Conservation (phyloP, 1,140 invertebrate genomes). For the Orius insidiosus region DNA sequence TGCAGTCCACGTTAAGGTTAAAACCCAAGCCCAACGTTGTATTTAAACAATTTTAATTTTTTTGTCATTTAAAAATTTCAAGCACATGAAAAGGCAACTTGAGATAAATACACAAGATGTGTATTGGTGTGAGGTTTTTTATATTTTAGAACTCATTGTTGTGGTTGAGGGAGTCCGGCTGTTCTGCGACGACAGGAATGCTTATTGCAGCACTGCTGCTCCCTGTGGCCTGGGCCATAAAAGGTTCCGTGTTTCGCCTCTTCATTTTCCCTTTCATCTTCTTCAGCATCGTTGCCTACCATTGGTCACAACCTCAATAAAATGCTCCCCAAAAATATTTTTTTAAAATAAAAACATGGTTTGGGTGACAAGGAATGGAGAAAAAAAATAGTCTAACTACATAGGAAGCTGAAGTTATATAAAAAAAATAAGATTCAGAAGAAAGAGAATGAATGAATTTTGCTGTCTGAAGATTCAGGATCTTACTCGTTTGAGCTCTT, state of each 20-base stretch:
- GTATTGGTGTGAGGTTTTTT: conserved; percentile 6
- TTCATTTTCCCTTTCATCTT: conserved; percentile 89
- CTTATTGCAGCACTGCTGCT: conserved; percentile 4
- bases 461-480: conserved; percentile 14
- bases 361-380: conserved; percentile 17
- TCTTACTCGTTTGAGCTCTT: conserved; percentile 38
- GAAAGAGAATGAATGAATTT: not conserved
- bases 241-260: conserved; percentile 79
- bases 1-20: too few species aligned
- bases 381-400: conserved; percentile 8
- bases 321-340: too few species aligned
- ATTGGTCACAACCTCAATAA: too few species aligned
- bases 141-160: conserved; percentile 17
- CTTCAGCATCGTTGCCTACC: conserved; percentile 68
- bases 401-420: too few species aligned
- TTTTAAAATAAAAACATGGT: too few species aligned
- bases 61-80: not conserved
- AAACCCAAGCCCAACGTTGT: not conserved
- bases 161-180: conserved; percentile 13
- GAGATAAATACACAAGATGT: not conserved
- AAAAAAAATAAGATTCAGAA: not conserved
- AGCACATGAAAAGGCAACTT: conserved; percentile 5
- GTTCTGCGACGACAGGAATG: conserved; percentile 11
- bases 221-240: conserved; percentile 38
- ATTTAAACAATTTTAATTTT: conserved; percentile 3